Evolutionary conservation across 2,797 vertebrate species (phyloP), one percentile per base, ranked within the genome.

Genomic region (Leuciscus waleckii): DNA sequence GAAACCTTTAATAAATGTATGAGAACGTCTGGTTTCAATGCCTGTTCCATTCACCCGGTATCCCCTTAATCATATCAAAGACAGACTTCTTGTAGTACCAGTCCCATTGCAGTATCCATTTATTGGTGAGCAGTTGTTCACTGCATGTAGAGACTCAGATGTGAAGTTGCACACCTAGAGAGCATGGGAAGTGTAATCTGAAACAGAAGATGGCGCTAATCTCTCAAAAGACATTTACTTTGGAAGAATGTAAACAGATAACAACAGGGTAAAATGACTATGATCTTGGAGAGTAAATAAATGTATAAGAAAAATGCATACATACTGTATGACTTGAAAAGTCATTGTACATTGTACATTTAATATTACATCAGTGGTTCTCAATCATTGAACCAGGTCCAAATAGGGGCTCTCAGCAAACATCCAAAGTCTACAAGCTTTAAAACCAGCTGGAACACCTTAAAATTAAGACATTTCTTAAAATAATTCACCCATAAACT

Each of bases 141-240:
- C 46, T 61, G 26, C 29, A 85, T 73, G 35, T 81, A 85, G 49
- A 78, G 29, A 49, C 75, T 35, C 11, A 70, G 23, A 54, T 67
- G 29, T 19, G 1, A 1, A 56, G 3, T 10, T 7, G 5, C 78
- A 84, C 81, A 74, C 87, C 56, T 26, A 87, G 83, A 51, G 54
- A 79, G 16, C 46, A 79, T 29, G 10, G n/a, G 61, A 21, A 54
- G 29, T 56, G 26, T 56, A 56, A 68, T 49, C 4, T 37, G 9
- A 43, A 88, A 84, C 94, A 94, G 81, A 69, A 93, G 94, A 91
- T 92, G 94, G 93, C 79, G 84, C 83, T 80, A 61, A 74, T 90
- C 86, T 89, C 73, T 79, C 81, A 88, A 79, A 21, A 85, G 81
- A 81, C 19, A 63, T 11, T 73, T 5, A 85, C 26, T 51, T 67